Evolutionary conservation across 1,140 invertebrate species (phyloP), one percentile per base, ranked within the genome.

Genomic region (Drosophila bocqueti): DNA sequence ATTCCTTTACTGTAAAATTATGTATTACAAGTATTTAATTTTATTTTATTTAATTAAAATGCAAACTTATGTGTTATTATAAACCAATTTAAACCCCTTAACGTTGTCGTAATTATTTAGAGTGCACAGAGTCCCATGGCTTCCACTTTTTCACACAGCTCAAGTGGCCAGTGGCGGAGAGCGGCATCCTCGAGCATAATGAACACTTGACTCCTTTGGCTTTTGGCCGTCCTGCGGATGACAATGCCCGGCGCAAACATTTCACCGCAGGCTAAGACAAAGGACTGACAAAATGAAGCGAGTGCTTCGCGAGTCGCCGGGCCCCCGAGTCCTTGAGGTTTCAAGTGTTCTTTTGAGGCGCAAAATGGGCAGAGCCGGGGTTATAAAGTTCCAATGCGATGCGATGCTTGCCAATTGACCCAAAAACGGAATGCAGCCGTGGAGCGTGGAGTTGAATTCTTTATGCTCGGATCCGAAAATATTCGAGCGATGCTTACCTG

Each of bases 121-220:
- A 71, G 67, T 71, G 67, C 34, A 43, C 6, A 4, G 24, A 71
- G 18, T 71, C 65, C 59, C 34, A 55, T 69, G 66, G 65, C 59
- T 71, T 63, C 73, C 63, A 68, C 46, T 82, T 78, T 82, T 83
- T 83, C 75, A 79, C 81, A 62, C 81, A 67, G 64, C 81, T 79
- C 76, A 83, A 83, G 81, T 84, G 73, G 62, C 55, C 52, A 47
- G 73, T 38, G 72, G 73, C 58, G 72, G 18, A 55, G 38, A 64
- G 72, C 58, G 49, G 76, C 76, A 49, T 64, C 69, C 82, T 69
- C 60, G 67, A 52, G 76, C 81, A 83, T 83, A 83, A 83, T 83
- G 81, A 84, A 83, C 81, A 83, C 81, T 83, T 83, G 81, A 83
- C 81, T 83, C 71, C 81, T 71, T 80, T 83, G 80, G 80, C 81